Evolutionary conservation across 2,797 vertebrate species (phyloP).

Genomic region (Hybognathus amarus): DNA sequence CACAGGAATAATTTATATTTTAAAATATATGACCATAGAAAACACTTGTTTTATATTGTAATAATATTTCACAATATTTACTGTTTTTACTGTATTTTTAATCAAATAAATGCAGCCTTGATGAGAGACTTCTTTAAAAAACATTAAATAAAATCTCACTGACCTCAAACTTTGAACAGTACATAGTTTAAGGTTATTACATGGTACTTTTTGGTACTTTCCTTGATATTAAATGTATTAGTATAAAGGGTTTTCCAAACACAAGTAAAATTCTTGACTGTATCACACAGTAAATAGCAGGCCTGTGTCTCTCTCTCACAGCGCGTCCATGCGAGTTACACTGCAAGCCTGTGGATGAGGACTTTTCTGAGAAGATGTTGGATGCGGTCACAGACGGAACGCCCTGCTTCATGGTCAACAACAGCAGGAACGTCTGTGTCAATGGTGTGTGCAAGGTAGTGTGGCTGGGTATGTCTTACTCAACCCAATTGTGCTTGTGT

Average conservation of each 20-base stretch:
- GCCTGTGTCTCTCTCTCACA: conserved; percentile 59
- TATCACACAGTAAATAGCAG: not conserved
- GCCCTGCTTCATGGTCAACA: conserved; percentile 90
- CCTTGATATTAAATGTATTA: not conserved
- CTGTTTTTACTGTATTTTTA: not conserved
- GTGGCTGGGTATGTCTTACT: conserved; percentile 86
- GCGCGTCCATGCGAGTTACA: conserved; percentile 91
- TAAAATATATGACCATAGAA: not conserved
- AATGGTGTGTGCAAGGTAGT: conserved; percentile 99
- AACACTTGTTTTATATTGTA: not conserved
- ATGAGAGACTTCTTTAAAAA: not conserved
- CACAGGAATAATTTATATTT: no score
- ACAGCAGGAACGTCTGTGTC: conserved; percentile 91
- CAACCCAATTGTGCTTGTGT: conserved; percentile 33
- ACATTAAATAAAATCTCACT: not conserved
- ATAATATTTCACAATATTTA: not conserved
- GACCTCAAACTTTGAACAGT: not conserved
- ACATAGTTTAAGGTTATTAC: no score
- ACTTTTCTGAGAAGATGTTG: conserved; percentile 95
- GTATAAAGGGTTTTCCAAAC: not conserved
- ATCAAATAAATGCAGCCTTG: not conserved
- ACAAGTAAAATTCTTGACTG: not conserved
- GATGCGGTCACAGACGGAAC: conserved; percentile 94
- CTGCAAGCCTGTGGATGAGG: conserved; percentile 84
- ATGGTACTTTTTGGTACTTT: not conserved